Percentiles rank a stretch among this genome's conserved stretches.
Evolutionary conservation across 1,140 invertebrate species (phyloP).

Genomic region (Oppia nitens): DNA sequence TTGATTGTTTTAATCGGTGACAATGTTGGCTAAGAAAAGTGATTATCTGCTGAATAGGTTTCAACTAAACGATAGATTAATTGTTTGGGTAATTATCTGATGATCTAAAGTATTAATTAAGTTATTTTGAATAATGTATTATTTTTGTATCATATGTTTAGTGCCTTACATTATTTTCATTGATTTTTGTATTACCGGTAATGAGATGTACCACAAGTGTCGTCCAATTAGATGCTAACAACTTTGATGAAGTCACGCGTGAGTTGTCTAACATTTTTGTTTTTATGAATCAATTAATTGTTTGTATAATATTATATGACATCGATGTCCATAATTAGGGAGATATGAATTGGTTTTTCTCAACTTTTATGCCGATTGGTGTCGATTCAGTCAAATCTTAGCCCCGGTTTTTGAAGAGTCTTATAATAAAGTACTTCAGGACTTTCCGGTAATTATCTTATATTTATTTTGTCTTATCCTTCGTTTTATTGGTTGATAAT

Average conservation of each 20-base stretch:
- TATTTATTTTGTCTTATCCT: slow-evolving; percentile 6
- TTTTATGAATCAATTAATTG: neutral
- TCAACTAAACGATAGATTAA: too few relatives aligned
- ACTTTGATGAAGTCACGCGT: neutral
- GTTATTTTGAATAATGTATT: too few relatives aligned
- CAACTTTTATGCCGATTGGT: slow-evolving; percentile 29
- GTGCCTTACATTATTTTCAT: too few relatives aligned
- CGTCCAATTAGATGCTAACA: neutral
- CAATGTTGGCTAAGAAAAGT: too few relatives aligned
- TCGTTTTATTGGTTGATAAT: slow-evolving; percentile 1
- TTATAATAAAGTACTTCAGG: slow-evolving; percentile 60
- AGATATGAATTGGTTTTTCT: slow-evolving; percentile 22
- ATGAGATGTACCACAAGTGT: neutral
- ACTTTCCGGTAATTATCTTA: slow-evolving; percentile 42
- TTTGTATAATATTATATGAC: neutral
- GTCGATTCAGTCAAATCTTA: slow-evolving; percentile 69
- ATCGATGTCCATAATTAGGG: slow-evolving; percentile 3
- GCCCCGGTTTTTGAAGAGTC: slow-evolving; percentile 93
- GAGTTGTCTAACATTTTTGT: slow-evolving; percentile 4
- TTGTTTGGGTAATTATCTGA: too few relatives aligned
- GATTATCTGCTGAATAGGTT: too few relatives aligned
- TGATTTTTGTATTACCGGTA: too few relatives aligned
- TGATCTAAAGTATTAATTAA: too few relatives aligned
- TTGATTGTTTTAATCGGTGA: too few relatives aligned
- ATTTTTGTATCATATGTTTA: too few relatives aligned